Conservation (phyloP, 2,113 vertebrate species). For the Apodemus sylvaticus region DNA sequence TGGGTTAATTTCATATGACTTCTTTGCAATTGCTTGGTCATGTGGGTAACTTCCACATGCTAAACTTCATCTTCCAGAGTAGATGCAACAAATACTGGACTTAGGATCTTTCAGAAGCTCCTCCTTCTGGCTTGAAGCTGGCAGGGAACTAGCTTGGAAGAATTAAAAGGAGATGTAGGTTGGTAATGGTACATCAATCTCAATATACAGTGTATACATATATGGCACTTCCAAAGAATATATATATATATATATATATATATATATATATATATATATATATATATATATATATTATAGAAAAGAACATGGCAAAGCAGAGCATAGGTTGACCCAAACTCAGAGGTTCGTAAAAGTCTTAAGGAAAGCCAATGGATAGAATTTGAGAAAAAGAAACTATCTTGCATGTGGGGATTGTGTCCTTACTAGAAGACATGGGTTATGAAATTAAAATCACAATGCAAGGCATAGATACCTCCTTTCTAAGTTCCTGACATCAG, state of each 20-base stretch:
- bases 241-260: neutral
- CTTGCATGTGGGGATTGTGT: neutral
- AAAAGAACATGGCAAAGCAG: neutral
- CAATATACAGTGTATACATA: neutral
- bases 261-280: too few species aligned
- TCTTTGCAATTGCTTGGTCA: neutral
- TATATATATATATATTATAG: neutral
- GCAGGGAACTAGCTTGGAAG: too few species aligned
- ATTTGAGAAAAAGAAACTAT: neutral
- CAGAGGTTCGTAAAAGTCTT: too few species aligned
- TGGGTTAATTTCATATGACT: neutral
- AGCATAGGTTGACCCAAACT: neutral
- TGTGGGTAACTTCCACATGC: neutral
- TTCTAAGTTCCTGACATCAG: neutral
- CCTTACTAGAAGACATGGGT: neutral
- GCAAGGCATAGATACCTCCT: neutral
- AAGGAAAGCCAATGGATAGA: neutral
- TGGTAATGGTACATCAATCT: too few species aligned
- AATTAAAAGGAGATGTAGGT: too few species aligned
- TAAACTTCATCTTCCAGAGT: neutral
- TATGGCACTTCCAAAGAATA: neutral
- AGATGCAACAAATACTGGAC: neutral
- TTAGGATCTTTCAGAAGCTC: neutral
- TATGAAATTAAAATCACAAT: neutral
- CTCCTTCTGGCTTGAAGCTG: neutral